These are phyloP conservation scores for Promerops cafer DNA, from an alignment of 2,113 vertebrate genomes.

Conservation along the genomic window DNA sequence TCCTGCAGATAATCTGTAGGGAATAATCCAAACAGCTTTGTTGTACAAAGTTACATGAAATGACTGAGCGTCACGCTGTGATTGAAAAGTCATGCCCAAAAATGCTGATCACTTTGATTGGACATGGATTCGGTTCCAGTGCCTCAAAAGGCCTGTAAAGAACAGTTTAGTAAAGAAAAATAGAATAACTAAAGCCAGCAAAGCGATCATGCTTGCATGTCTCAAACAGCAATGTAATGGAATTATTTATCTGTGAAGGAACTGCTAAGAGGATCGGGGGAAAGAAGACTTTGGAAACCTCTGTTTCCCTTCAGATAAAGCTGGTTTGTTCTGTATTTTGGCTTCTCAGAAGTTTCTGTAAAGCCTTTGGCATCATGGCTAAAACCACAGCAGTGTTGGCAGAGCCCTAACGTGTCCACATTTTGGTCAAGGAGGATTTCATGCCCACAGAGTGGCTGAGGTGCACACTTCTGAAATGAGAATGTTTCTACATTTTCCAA, in stretches of 20 bases:
- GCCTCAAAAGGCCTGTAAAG: neutral
- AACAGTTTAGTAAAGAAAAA: neutral
- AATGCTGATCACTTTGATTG: neutral
- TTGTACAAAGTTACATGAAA: neutral
- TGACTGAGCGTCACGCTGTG: neutral
- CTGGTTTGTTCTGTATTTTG: neutral
- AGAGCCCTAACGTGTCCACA: accelerated
- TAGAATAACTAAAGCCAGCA: neutral
- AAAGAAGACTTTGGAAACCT: neutral
- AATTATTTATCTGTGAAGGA: neutral
- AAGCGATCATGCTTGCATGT: neutral
- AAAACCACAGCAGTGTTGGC: neutral
- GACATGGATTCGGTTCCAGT: neutral
- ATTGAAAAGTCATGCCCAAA: neutral
- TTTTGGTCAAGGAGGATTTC: neutral
- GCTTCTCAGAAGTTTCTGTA: neutral
- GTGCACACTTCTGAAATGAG: neutral
- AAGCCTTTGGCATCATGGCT: neutral
- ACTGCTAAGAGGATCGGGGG: neutral
- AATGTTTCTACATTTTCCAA: neutral
- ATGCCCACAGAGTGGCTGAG: neutral
- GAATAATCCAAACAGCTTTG: constrained; percentile 9
- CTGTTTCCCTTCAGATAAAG: neutral
- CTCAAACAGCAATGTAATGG: neutral
- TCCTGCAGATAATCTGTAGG: constrained; percentile 9